Conservation (phyloP, 2,888 invertebrate genomes). For the Creontiades dilutus region DNA sequence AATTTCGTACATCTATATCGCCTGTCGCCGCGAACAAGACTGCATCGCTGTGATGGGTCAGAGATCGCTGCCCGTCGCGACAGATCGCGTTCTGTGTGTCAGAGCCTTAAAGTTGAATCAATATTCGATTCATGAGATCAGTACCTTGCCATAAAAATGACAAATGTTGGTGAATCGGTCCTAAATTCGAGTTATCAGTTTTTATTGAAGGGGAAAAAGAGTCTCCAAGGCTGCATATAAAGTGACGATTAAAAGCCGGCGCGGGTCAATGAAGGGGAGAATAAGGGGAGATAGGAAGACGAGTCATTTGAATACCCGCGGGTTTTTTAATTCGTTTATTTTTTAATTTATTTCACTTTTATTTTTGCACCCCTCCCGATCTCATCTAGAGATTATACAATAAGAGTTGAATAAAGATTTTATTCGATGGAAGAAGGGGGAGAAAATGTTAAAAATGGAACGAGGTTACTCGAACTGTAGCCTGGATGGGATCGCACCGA, state of each 20-base stretch:
- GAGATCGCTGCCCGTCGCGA: too few species aligned
- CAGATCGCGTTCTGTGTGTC: not conserved
- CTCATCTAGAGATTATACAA: constrained; percentile 28
- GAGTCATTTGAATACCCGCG: constrained; percentile 57
- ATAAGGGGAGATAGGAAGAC: constrained; percentile 53
- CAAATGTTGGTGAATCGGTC: not conserved
- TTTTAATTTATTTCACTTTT: not conserved
- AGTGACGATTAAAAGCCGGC: constrained; percentile 51
- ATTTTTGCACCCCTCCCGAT: not conserved
- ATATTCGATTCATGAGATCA: not conserved
- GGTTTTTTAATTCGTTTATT: not conserved
- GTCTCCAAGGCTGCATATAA: constrained; percentile 49
- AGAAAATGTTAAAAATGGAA: not conserved
- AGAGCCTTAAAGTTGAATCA: not conserved
- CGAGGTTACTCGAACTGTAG: not conserved
- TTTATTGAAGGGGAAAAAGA: constrained; percentile 47
- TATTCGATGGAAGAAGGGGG: constrained; percentile 1
- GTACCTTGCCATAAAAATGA: not conserved
- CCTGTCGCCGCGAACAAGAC: too few species aligned
- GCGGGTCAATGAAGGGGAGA: constrained; percentile 53
- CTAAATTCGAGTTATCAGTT: constrained; percentile 50
- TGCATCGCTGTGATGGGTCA: too few species aligned
- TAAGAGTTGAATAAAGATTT: constrained; percentile 44
- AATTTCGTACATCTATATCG: too few species aligned
- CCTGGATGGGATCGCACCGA: too few species aligned